These are phyloP conservation scores for Rissa tridactyla DNA, from an alignment of 2,113 vertebrate species.

Conservation along the genomic window DNA sequence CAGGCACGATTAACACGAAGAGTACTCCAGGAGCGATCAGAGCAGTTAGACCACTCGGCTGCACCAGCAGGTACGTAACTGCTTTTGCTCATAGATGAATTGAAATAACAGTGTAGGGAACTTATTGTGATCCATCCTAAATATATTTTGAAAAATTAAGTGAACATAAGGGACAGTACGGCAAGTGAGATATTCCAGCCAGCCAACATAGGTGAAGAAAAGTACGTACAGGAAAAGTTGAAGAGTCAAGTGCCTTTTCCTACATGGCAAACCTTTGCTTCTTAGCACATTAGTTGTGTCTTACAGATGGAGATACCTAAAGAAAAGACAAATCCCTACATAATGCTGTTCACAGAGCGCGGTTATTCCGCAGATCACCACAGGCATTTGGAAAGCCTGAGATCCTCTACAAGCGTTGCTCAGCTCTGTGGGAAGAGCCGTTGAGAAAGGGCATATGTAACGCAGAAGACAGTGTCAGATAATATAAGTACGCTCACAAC, in stretches of 20 bases:
- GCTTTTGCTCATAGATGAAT: background rate
- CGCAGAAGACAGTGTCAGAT: background rate
- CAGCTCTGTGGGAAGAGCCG: background rate
- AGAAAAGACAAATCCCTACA: background rate
- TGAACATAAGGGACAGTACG: background rate
- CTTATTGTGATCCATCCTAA: background rate
- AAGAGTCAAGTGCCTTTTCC: background rate
- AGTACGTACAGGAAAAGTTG: background rate
- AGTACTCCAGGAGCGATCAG: background rate
- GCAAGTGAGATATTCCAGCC: background rate
- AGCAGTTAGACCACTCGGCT: background rate
- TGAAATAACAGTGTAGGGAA: background rate
- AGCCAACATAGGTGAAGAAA: background rate
- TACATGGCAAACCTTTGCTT: background rate
- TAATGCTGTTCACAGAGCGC: background rate
- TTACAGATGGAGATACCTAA: background rate
- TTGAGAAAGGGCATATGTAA: background rate
- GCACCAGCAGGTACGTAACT: background rate
- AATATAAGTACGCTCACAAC: background rate
- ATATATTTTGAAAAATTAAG: background rate
- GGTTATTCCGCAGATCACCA: background rate
- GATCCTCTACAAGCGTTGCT: background rate
- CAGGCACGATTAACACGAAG: background rate
- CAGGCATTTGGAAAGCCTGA: background rate
- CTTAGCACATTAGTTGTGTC: background rate